Evolutionary conservation across 2,797 vertebrate species (phyloP), one percentile per base, ranked within the genome.

Genomic region (Melanotaenia parkinsoni): DNA sequence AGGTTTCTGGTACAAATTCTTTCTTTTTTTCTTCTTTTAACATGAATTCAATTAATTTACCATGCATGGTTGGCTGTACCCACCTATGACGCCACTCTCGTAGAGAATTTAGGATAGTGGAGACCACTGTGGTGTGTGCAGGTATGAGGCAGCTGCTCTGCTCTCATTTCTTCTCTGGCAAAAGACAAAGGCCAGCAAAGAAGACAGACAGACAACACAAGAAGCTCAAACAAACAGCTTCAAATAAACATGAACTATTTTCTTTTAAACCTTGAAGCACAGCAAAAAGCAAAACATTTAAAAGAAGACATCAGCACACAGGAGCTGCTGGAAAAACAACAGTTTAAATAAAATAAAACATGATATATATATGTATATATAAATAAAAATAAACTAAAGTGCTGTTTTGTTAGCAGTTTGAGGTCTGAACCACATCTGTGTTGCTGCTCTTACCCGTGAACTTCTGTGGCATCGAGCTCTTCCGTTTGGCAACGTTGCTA

Each of bases 401-500:
- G 2, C 20, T 3, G n/a, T n/a, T 9, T 10, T 50, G 47, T 18
- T 2, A 13, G 51, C 1, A 26, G 26, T n/a, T 13, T 16, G 9
- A 60, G 43, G 30, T 53, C 26, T n/a, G 30, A 10, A 14, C 10
- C 38, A 40, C 13, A 40, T 2, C 40, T 62, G 37, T n/a, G 20
- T 33, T 54, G 66, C 18, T 63, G 64, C 84, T 92, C 96, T 97
- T 96, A 98, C 97, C 97, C 24, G 96, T 96, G 87, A 98, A 98
- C 93, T 98, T 98, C 90, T 98, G 97, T 40, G 97, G 97, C 97
- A 98, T 97, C 33, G 97, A 96, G 88, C 97, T 98, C 95, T 98
- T 98, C 85, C 97, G 92, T 81, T 97, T 98, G 90, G 97, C 97
- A 60, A 98, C 96, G 84, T 97, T 98, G 95, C 94, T 98, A n/a